phyloP scores from a whole-genome alignment of 2,888 invertebrate species.

The Neelides folsomi region DNA sequence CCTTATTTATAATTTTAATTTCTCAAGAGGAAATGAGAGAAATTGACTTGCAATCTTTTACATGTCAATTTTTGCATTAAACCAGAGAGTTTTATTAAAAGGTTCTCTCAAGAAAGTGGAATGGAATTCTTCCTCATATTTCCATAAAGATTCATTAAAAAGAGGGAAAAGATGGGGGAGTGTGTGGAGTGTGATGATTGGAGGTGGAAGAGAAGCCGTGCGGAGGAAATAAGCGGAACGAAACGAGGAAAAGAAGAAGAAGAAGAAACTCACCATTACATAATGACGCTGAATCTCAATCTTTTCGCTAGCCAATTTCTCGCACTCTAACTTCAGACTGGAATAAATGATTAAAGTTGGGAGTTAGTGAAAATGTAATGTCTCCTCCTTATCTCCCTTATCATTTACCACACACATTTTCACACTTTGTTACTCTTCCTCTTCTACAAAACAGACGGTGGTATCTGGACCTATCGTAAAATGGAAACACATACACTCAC shows the following conservation, averaged over 20 bases:
- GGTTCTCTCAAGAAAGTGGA: too few relatives aligned
- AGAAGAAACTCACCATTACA: constrained; percentile 41
- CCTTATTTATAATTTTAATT: too few relatives aligned
- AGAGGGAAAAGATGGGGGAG: background rate
- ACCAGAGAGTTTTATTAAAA: too few relatives aligned
- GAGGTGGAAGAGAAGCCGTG: background rate
- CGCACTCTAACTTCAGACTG: constrained; percentile 46
- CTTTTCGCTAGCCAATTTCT: constrained; percentile 46
- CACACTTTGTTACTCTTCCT: constrained; percentile 1
- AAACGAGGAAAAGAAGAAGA: constrained; percentile 16
- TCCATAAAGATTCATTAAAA: too few relatives aligned
- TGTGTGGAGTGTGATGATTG: constrained; percentile 1
- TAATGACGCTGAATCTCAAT: constrained; percentile 48
- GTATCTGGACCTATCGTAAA: too few relatives aligned
- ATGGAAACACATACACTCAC: too few relatives aligned
- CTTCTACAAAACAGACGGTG: background rate
- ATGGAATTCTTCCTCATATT: too few relatives aligned
- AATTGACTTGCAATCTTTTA: background rate
- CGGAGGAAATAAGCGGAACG: background rate
- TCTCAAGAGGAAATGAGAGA: background rate
- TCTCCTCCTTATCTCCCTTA: background rate
- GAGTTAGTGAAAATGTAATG: background rate
- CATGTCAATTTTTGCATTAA: background rate
- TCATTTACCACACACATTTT: background rate
- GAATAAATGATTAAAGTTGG: constrained; percentile 29